Evolutionary conservation across 1,140 invertebrate genomes (phyloP), one percentile per base, ranked within the genome.

Genomic region (Maniola jurtina): DNA sequence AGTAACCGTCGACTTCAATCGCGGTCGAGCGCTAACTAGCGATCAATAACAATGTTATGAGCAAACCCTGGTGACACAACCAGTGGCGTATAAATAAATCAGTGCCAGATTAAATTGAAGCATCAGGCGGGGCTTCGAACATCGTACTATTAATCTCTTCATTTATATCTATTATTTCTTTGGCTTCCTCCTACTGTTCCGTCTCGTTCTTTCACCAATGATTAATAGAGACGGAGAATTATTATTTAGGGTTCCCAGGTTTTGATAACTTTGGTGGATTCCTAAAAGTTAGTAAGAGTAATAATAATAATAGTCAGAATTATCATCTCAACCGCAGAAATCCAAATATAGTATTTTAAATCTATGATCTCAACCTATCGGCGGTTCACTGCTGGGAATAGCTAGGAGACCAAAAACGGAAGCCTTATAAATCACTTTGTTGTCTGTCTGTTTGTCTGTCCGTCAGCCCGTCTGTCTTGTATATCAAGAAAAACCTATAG

Each of bases 91-190:
- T 52, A 67, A 57, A 66, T 71, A 66, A 73, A 73, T 71, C 63
- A 68, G 63, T 56, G 25, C 50, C 54, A 45, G 25, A 65, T 61
- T 61, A 59, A 61, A 72, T 59, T 52, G 68, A 64, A 42, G 59
- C 64, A 45, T 45, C 11, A n/a, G 9, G 42, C 42, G 65, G 52
- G 72, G 69, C 72, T 74, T 74, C 72, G 59, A 40, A 61, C 64
- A 56, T 61, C 45, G 63, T 59, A 40, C 63, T 68, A 68, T 74
- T 71, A 74, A 74, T 74, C 69, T 63, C 57, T 56, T 66, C 68
- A 68, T 73, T 71, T 68, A 74, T 71, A 68, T 74, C 66, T 74
- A 74, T 74, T 71, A 74, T 74, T 74, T 60, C 45, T 74, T 61
- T 64, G 72, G 72, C 66, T 74, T 74, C 72, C 36, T 54, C 57